Evolutionary conservation across 1,140 invertebrate genomes (phyloP).

Genomic region (Drosophila miranda): DNA sequence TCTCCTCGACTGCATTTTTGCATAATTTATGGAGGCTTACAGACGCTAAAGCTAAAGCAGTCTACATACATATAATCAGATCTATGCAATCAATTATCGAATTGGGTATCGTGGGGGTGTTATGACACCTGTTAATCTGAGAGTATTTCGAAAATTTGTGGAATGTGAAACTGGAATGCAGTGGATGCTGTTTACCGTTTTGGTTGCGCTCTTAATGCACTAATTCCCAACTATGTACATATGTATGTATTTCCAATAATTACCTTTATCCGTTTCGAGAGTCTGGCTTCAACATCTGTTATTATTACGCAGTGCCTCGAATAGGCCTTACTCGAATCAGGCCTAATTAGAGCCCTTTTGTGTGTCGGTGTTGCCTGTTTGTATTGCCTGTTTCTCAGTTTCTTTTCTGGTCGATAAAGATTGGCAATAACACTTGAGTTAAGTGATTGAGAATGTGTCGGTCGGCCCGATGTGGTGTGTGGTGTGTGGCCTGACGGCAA

Average conservation of each 20-base stretch:
- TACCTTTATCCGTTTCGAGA: slow-evolving; percentile 59
- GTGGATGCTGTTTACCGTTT: slow-evolving; percentile 11
- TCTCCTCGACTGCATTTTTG: slow-evolving; percentile 46
- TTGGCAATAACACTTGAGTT: slow-evolving; percentile 38
- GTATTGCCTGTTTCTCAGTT: slow-evolving; percentile 20
- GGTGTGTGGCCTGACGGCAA: slow-evolving; percentile 21
- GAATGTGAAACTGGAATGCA: slow-evolving; percentile 21
- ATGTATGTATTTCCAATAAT: slow-evolving; percentile 52
- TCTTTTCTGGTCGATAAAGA: slow-evolving; percentile 24
- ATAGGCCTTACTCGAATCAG: slow-evolving; percentile 43
- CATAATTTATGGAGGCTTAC: slow-evolving; percentile 59
- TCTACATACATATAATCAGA: slow-evolving; percentile 22
- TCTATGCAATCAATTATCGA: slow-evolving; percentile 46
- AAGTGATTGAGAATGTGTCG: slow-evolving; percentile 40
- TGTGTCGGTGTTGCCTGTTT: background rate
- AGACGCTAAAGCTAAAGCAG: too few species aligned
- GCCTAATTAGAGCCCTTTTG: slow-evolving; percentile 63
- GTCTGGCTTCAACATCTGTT: slow-evolving; percentile 59
- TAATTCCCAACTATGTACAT: slow-evolving; percentile 24
- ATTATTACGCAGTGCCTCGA: slow-evolving; percentile 40
- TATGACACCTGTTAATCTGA: slow-evolving; percentile 57
- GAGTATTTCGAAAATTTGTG: slow-evolving; percentile 29
- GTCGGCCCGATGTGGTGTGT: slow-evolving; percentile 8
- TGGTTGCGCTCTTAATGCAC: slow-evolving; percentile 10
- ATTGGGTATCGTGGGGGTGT: background rate